Conservation (phyloP, 2,888 invertebrate species). For the Amiota communis region DNA sequence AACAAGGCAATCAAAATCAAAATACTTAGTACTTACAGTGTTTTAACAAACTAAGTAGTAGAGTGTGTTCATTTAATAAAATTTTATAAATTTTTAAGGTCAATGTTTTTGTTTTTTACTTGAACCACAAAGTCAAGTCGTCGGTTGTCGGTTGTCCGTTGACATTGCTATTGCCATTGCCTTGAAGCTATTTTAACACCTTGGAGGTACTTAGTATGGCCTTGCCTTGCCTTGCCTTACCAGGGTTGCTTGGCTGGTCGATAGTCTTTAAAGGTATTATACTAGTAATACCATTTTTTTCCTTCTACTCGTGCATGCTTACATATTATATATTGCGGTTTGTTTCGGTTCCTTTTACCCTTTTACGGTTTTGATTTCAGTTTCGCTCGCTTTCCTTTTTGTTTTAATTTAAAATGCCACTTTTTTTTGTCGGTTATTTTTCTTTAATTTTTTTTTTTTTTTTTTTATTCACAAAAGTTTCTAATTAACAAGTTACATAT, state of each 20-base stretch:
- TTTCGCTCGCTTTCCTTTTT: no score
- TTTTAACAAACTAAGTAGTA: neutral
- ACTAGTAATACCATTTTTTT: no score
- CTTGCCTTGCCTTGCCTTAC: no score
- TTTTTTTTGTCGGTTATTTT: neutral
- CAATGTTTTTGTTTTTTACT: conserved; percentile 35
- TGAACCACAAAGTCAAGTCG: neutral
- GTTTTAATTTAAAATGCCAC: no score
- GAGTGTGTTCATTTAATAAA: neutral
- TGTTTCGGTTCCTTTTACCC: neutral
- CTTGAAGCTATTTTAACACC: no score
- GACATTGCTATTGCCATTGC: no score
- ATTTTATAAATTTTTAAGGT: neutral
- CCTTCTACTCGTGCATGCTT: no score
- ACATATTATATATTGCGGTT: no score
- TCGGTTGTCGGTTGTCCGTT: no score
- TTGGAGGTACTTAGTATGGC: no score
- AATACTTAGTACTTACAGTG: neutral
- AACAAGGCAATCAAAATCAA: neutral
- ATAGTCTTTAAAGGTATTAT: no score
- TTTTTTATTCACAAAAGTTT: neutral
- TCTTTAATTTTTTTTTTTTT: neutral
- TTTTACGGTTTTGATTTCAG: neutral
- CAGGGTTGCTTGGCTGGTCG: no score
- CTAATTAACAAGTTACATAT: conserved; percentile 48